These are phyloP conservation scores for Rhogogaster chlorosoma DNA, from an alignment of 2,888 invertebrate genomes.

Conservation along the genomic window DNA sequence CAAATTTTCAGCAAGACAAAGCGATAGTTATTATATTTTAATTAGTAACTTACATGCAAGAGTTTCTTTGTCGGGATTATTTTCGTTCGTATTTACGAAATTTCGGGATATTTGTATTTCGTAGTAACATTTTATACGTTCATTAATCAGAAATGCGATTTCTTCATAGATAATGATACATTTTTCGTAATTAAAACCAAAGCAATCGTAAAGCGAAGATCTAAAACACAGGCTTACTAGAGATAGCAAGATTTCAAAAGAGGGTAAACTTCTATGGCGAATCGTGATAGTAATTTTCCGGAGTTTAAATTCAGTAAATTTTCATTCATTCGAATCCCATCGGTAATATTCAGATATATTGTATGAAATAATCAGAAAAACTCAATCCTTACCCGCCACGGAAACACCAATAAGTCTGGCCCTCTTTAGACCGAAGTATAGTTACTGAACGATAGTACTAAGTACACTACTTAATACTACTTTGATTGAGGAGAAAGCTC, in stretches of 20 bases:
- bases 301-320: neutral
- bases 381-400: neutral
- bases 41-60: neutral
- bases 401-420: neutral
- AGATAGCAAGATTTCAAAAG: neutral
- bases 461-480: slow-evolving; percentile 34
- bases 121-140: neutral
- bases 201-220: neutral
- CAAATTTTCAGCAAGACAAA: slow-evolving; percentile 17
- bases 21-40: neutral
- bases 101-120: neutral
- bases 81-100: neutral
- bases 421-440: neutral
- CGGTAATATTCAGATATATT: neutral
- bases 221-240: slow-evolving; percentile 1
- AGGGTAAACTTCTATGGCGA: neutral
- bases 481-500: slow-evolving; percentile 28
- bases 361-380: neutral
- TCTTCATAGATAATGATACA: neutral
- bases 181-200: slow-evolving; percentile 1
- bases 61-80: neutral
- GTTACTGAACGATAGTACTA: slow-evolving; percentile 13
- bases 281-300: neutral
- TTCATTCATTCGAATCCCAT: neutral
- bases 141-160: slow-evolving; percentile 8